Base-by-base conservation (phyloP, 2,888 invertebrate species). In the Gryllus longicercus region DNA sequence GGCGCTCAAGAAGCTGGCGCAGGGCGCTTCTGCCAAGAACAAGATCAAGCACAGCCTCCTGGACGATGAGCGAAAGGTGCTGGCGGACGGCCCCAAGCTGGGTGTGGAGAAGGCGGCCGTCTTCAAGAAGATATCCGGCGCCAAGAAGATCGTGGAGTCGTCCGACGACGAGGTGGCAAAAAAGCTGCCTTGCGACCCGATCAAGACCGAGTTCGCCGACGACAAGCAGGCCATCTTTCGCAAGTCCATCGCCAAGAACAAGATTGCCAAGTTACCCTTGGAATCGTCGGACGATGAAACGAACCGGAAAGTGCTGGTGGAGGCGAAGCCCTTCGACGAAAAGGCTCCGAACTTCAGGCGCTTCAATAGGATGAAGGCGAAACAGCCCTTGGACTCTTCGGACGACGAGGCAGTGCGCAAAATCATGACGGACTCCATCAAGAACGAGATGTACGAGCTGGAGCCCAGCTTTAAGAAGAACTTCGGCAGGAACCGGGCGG, bases 111-210 rank as follows among this genome's bases (percentile, higher is more conserved):
- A 77, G 86, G 87, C 50, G 85, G 85, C 8, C 84, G 85, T 63
- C 25, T 63, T 79, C 38, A 81, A 81, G 77, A 83, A 82, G 23
- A 50, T 50, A 18, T 63, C 76, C 23, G 51, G 38, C 14, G 81
- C 80, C 75, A 82, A 82, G 51, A 81, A 78, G 12, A 50, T 77
- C n/a, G 21, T 81, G 2, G 81, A 82, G 49, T 82, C 82, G 8
- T 82, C 82, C 16, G 82, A 82, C 76, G 82, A 82, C 63, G 83
- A 87, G 86, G 83, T 84, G 84, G 80, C 86, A 85, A 82, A 86
- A 85, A 81, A 84, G 79, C 83, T 84, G 76, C 76, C 84, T 11
- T 81, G 84, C 10, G 85, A 86, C 77, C 82, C 84, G 78, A 83
- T 85, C 50, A 85, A 85, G 78, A 85, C 85, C 80, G 84, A 84